Evolutionary conservation across 2,888 invertebrate genomes (phyloP).

Genomic region (Candidula unifasciata): DNA sequence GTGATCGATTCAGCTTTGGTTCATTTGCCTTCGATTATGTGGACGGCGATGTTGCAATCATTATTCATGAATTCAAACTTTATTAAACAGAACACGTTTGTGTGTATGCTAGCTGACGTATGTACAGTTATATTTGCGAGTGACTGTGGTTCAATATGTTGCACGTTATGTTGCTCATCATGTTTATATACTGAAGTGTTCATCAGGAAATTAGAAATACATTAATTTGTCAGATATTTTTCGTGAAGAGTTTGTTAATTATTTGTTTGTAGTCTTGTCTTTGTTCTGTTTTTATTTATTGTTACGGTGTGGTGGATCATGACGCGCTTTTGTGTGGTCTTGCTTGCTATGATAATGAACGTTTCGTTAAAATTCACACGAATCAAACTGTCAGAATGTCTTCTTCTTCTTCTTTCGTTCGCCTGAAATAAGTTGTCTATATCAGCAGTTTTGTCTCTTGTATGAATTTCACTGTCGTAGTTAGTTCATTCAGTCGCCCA

Average conservation of each 20-base stretch:
- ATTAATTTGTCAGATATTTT: slow-evolving; percentile 13
- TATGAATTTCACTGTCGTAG: too few species aligned
- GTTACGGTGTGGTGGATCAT: too few species aligned
- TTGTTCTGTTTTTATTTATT: neutral
- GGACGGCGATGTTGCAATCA: neutral
- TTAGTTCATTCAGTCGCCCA: too few species aligned
- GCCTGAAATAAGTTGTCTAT: too few species aligned
- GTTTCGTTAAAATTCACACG: too few species aligned
- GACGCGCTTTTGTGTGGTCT: too few species aligned
- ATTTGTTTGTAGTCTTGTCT: neutral
- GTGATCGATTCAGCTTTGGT: slow-evolving; percentile 14
- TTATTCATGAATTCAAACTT: slow-evolving; percentile 5
- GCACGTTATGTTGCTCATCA: too few species aligned
- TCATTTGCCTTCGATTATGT: slow-evolving; percentile 25
- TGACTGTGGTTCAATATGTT: too few species aligned
- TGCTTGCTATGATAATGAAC: too few species aligned
- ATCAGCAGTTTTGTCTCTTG: too few species aligned
- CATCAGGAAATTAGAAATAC: neutral
- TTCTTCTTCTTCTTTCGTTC: too few species aligned
- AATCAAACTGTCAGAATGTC: too few species aligned
- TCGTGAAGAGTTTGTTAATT: neutral
- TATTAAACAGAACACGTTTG: neutral
- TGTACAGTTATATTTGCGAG: neutral
- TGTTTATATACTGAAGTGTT: neutral
- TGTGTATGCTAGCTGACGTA: neutral